A percentile compares a stretch with the other conserved stretches of the same genome.
These are phyloP conservation scores for Poecilia wingei DNA, from an alignment of 2,797 vertebrate genomes.

Conservation along the genomic window DNA sequence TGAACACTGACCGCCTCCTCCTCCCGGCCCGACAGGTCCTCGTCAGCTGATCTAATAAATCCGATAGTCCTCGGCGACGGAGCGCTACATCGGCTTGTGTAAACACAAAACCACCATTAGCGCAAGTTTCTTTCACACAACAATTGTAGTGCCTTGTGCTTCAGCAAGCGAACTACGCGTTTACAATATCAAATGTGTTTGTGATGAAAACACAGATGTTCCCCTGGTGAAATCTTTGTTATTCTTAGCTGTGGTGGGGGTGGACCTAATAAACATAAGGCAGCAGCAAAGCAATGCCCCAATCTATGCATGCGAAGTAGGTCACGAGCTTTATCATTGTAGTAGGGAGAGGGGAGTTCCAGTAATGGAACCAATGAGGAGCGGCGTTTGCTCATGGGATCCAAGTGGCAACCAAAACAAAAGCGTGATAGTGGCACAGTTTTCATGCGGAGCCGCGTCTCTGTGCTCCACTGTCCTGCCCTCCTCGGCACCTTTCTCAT, in stretches of 20 bases:
- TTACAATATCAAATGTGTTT: slow-evolving; percentile 51
- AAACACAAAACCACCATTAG: slow-evolving; percentile 9
- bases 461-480: slow-evolving; percentile 56
- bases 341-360: slow-evolving; percentile 46
- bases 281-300: slow-evolving; percentile 42
- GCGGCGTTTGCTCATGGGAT: slow-evolving; percentile 75
- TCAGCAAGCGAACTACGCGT: slow-evolving; percentile 21
- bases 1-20: slow-evolving; percentile 41
- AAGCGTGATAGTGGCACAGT: slow-evolving; percentile 57
- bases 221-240: slow-evolving; percentile 51
- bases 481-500: slow-evolving; percentile 76
- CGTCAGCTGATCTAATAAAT: slow-evolving; percentile 25
- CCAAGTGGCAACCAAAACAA: slow-evolving; percentile 74
- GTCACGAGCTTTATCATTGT: slow-evolving; percentile 65
- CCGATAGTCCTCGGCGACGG: slow-evolving; percentile 8
- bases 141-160: slow-evolving; percentile 16
- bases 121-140: slow-evolving; percentile 1
- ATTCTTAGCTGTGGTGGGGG: slow-evolving; percentile 40
- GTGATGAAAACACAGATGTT: slow-evolving; percentile 60
- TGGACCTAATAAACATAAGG: slow-evolving; percentile 48
- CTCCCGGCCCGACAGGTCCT: slow-evolving; percentile 23
- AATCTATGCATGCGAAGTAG: slow-evolving; percentile 71
- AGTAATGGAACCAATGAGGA: slow-evolving; percentile 68
- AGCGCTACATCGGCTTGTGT: neutral
- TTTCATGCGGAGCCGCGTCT: slow-evolving; percentile 69